phyloP scores from a whole-genome alignment of 2,797 vertebrate genomes.

The Thaleichthys pacificus region DNA sequence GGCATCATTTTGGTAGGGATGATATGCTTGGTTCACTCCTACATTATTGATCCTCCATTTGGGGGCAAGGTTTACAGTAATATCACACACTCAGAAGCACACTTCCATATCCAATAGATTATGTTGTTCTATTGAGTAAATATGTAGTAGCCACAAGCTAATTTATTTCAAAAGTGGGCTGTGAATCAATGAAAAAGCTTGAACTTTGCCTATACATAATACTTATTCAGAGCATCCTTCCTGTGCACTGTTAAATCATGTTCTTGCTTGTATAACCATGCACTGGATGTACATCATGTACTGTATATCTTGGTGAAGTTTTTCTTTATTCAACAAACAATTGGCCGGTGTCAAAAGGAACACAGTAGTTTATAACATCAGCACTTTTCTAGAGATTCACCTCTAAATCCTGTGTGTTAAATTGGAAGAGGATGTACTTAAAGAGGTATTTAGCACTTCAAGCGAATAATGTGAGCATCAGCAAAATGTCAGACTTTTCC shows the following conservation, averaged over 20 bases:
- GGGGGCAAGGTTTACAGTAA: constrained; percentile 34
- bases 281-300: constrained; percentile 40
- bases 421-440: not conserved
- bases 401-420: constrained; percentile 29
- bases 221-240: constrained; percentile 26
- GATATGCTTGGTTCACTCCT: constrained; percentile 23
- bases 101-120: constrained; percentile 45
- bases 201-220: constrained; percentile 55
- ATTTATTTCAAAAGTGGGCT: constrained; percentile 65
- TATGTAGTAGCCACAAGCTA: constrained; percentile 65
- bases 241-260: constrained; percentile 9
- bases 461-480: constrained; percentile 54
- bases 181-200: constrained; percentile 64
- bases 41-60: constrained; percentile 32
- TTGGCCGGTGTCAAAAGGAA: not conserved
- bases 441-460: constrained; percentile 29
- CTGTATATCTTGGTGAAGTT: constrained; percentile 34
- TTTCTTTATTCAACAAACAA: constrained; percentile 10
- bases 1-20: constrained; percentile 42
- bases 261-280: constrained; percentile 33
- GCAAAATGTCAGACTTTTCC: constrained; percentile 38
- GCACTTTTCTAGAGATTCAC: constrained; percentile 30
- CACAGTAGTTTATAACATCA: constrained; percentile 19
- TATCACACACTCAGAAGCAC: constrained; percentile 28
- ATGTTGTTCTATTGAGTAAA: constrained; percentile 60